These are phyloP conservation scores for Rhinogobio ventralis DNA, from an alignment of 2,797 vertebrate genomes.

Conservation along the genomic window DNA sequence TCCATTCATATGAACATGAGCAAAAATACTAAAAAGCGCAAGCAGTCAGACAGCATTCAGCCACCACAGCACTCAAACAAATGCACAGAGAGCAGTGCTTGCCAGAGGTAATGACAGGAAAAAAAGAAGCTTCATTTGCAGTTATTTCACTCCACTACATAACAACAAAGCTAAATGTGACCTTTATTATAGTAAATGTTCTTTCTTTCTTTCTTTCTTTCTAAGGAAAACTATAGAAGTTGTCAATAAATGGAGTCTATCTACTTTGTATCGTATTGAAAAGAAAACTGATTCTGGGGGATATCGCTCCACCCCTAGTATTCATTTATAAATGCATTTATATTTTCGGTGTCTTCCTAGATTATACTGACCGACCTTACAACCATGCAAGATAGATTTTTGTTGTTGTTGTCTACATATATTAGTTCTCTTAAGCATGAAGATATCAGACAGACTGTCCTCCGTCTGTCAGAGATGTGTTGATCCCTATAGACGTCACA, in stretches of 20 bases:
- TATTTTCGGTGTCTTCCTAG: not conserved
- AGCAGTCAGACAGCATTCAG: not conserved
- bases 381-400: not conserved
- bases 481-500: slow-evolving; percentile 24
- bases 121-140: not conserved
- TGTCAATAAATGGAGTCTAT: not conserved
- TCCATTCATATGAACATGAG: not conserved
- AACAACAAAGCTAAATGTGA: not conserved
- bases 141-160: not conserved
- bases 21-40: not conserved
- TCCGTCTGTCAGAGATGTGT: not conserved
- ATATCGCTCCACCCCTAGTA: not conserved
- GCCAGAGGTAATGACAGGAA: not conserved
- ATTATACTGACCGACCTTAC: not conserved
- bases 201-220: not conserved
- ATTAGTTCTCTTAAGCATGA: slow-evolving; percentile 15
- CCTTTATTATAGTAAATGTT: not conserved
- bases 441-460: not conserved
- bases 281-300: not conserved
- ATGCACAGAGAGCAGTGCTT: not conserved
- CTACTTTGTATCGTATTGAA: not conserved
- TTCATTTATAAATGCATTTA: not conserved
- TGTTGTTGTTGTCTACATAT: slow-evolving; percentile 29
- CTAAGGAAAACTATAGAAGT: not conserved
- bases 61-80: not conserved